Percentiles rank a stretch among this genome's conserved stretches.
Evolutionary conservation across 2,797 vertebrate species (phyloP).

Genomic region (Aplochiton taeniatus): DNA sequence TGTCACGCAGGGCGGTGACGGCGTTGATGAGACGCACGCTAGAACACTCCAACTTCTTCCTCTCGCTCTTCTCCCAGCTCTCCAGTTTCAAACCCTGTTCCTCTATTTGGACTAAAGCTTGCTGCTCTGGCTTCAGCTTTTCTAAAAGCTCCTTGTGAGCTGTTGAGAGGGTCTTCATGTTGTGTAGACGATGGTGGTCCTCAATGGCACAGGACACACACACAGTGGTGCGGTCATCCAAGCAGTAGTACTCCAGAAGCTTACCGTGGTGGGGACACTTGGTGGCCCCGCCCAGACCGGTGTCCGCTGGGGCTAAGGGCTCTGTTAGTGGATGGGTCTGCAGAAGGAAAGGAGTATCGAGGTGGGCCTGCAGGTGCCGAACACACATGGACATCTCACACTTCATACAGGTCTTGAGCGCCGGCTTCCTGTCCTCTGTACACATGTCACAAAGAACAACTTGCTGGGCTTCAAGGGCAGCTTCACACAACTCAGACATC

Average conservation of each 20-base stretch:
- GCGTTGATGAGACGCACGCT: slow-evolving; percentile 42
- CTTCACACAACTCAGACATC: neutral
- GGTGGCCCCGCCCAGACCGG: slow-evolving; percentile 22
- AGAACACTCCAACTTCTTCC: slow-evolving; percentile 31
- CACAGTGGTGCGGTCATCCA: slow-evolving; percentile 59
- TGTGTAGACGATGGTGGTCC: slow-evolving; percentile 63
- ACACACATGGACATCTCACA: slow-evolving; percentile 74
- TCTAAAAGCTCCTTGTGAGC: slow-evolving; percentile 60
- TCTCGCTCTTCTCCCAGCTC: slow-evolving; percentile 55
- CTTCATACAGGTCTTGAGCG: slow-evolving; percentile 70
- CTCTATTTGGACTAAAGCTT: slow-evolving; percentile 28
- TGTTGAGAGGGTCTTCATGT: slow-evolving; percentile 66
- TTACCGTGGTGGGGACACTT: slow-evolving; percentile 63
- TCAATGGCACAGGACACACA: slow-evolving; percentile 68
- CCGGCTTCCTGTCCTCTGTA: slow-evolving; percentile 44
- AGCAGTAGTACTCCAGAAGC: slow-evolving; percentile 67
- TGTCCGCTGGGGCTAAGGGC: slow-evolving; percentile 34
- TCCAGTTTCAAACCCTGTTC: slow-evolving; percentile 36
- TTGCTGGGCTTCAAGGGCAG: neutral
- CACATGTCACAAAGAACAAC: slow-evolving; percentile 59
- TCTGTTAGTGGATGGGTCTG: slow-evolving; percentile 66
- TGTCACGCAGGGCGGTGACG: slow-evolving; percentile 40
- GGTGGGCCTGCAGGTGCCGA: slow-evolving; percentile 66
- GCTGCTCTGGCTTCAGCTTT: slow-evolving; percentile 41
- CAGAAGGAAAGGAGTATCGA: slow-evolving; percentile 60